Evolutionary conservation across 2,797 vertebrate species (phyloP).

Genomic region (Poeciliopsis gracilis): DNA sequence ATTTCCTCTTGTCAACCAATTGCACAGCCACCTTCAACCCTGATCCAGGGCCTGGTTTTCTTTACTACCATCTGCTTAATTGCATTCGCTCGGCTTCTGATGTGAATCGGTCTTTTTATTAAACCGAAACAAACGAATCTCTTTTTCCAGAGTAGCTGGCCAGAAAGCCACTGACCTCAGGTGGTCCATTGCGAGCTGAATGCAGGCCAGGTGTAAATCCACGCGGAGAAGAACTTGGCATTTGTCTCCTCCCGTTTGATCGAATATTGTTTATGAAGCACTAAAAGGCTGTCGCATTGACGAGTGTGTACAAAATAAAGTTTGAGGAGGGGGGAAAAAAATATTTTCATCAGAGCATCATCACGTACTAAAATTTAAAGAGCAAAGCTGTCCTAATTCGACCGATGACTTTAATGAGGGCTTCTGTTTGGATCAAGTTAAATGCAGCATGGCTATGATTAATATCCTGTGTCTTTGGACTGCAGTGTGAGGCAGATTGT

Average conservation of each 20-base stretch:
- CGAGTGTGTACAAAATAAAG: constrained; percentile 33
- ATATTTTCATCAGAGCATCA: constrained; percentile 34
- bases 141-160: constrained; percentile 24
- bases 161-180: constrained; percentile 49
- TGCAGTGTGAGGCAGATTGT: constrained; percentile 5
- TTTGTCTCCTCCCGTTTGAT: constrained; percentile 33
- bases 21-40: constrained; percentile 57
- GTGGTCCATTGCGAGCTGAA: constrained; percentile 40
- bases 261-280: constrained; percentile 23
- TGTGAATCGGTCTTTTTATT: constrained; percentile 56
- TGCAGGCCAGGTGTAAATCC: constrained; percentile 20
- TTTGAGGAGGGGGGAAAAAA: not conserved
- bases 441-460: constrained; percentile 38
- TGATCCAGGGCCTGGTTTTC: constrained; percentile 39
- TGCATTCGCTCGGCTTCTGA: constrained; percentile 46
- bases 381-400: constrained; percentile 45
- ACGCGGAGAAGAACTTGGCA: constrained; percentile 14
- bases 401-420: constrained; percentile 39
- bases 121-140: constrained; percentile 36
- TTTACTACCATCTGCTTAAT: constrained; percentile 49
- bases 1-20: constrained; percentile 65
- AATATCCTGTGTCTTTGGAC: constrained; percentile 30
- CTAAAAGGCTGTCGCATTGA: constrained; percentile 16
- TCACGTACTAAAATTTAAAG: constrained; percentile 36
- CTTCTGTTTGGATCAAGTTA: constrained; percentile 41